phyloP scores from a whole-genome alignment of 2,888 invertebrate genomes.

The Linnaemya vulpina region DNA sequence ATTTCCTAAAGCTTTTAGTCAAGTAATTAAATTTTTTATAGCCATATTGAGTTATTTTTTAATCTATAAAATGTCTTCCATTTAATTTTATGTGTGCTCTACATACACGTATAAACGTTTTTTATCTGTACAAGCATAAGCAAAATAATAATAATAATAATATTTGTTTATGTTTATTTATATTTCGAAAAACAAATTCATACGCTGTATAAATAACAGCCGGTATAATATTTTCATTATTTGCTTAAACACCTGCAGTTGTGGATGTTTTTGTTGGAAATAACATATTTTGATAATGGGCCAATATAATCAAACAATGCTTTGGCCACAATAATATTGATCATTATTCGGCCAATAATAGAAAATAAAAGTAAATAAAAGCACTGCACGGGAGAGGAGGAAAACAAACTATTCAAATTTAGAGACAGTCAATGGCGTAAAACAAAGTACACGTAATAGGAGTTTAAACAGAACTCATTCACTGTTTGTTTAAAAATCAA shows the following conservation, averaged over 20 bases:
- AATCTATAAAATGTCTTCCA: too few relatives aligned
- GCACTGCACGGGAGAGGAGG: slow-evolving; percentile 5
- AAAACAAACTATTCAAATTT: not conserved
- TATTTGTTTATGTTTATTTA: slow-evolving; percentile 2
- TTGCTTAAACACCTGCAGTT: slow-evolving; percentile 16
- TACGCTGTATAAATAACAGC: not conserved
- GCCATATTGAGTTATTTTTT: too few relatives aligned
- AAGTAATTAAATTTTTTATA: too few relatives aligned
- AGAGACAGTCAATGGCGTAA: not conserved
- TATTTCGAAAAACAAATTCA: slow-evolving; percentile 10
- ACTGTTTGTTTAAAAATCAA: not conserved
- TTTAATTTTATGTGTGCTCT: too few relatives aligned
- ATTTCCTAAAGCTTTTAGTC: too few relatives aligned
- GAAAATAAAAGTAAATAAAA: slow-evolving; percentile 36
- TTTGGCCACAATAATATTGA: slow-evolving; percentile 41
- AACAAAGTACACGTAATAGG: not conserved
- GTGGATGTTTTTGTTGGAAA: slow-evolving; percentile 14
- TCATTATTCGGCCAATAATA: slow-evolving; percentile 48
- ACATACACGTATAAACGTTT: not conserved
- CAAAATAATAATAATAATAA: not conserved
- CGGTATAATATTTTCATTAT: slow-evolving; percentile 26
- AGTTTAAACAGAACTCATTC: too few relatives aligned
- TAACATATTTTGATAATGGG: slow-evolving; percentile 48
- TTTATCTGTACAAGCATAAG: not conserved
- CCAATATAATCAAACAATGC: slow-evolving; percentile 55